Evolutionary conservation across 92 coral and sea anemone genomes (phyloP).

Genomic region (Porites lobata): DNA sequence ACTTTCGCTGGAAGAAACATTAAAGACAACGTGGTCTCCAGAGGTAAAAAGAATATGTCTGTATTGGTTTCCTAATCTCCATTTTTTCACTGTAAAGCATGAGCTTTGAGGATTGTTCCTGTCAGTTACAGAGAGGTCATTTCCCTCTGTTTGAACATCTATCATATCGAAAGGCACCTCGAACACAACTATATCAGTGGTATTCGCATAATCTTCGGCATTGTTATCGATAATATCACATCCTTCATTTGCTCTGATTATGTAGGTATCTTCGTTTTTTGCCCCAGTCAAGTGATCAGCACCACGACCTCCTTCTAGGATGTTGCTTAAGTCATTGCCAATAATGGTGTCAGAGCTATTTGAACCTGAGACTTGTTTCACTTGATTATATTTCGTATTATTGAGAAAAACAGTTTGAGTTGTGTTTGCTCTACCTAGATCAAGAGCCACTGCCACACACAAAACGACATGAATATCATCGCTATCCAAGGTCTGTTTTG

Average conservation of each 20-base stretch:
- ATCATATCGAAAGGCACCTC: slow-evolving; percentile 45
- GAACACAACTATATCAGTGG: slow-evolving; percentile 61
- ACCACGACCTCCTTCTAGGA: slow-evolving; percentile 62
- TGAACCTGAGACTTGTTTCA: slow-evolving; percentile 57
- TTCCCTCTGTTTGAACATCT: not conserved
- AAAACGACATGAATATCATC: not conserved
- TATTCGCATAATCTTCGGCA: slow-evolving; percentile 45
- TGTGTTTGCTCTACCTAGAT: not conserved
- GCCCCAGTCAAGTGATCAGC: slow-evolving; percentile 58
- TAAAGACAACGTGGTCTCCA: slow-evolving; percentile 59
- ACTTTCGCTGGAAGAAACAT: slow-evolving; percentile 6
- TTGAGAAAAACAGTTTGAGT: slow-evolving; percentile 12
- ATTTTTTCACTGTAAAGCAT: slow-evolving; percentile 31
- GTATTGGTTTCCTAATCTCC: slow-evolving; percentile 41
- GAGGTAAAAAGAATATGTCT: slow-evolving; percentile 52
- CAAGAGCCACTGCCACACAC: slow-evolving; percentile 66
- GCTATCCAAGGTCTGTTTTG: slow-evolving; percentile 31
- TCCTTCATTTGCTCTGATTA: slow-evolving; percentile 68
- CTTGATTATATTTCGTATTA: not conserved
- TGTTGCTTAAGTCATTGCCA: slow-evolving; percentile 59
- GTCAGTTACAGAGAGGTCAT: slow-evolving; percentile 30
- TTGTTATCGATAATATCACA: slow-evolving; percentile 59
- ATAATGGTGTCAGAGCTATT: slow-evolving; percentile 28
- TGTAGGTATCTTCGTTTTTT: slow-evolving; percentile 65
- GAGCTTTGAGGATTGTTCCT: slow-evolving; percentile 17